Evolutionary conservation across 2,888 invertebrate species (phyloP), one percentile per base, ranked within the genome.

Genomic region (Cylindroiulus punctatus): DNA sequence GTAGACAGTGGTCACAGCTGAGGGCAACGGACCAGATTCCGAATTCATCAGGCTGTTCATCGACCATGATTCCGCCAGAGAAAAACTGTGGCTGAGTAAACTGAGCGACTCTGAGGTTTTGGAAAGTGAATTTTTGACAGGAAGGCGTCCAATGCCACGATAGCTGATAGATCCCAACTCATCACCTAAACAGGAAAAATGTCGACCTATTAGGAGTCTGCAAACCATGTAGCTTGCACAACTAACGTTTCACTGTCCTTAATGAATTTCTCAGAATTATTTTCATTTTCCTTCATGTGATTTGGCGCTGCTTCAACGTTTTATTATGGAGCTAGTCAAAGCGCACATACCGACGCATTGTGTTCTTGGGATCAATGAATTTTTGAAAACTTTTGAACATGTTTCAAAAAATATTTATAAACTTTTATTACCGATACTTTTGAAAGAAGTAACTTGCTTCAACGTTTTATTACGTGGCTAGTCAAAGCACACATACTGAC

Each of bases 31-130:
- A 42, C 32, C 65, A 65, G 82, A 89, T 88, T 0, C 88, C 19
- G 89, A 89, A 5, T 90, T 89, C 92, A 90, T 8, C 91, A 92
- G 89, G 91, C 91, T 90, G 92, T 93, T 91, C 92, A 93, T 88
- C 91, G 90, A 89, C 90, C 90, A 91, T 87, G 90, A 90, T 84
- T 90, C 90, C 83, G 88, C 89, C 30, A 90, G 88, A 12, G 89
- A 89, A 42, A 87, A 87, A 86, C 52, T 87, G 3, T 88, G 86
- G 36, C 86, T 85, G 30, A 84, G 42, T 65, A 65, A 22, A 22
- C 57, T 65, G 7, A 47, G 36, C 47, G 87, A 87, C 57, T 88
- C 88, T 10, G 87, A 85, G 40, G 88, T 88, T 40, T 88, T 87
- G 10, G 88, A 81, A 40, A 88, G 85, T 17, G 81, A 84, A 26